Evolutionary conservation across 2,888 invertebrate species (phyloP), one percentile per base, ranked within the genome.

Genomic region (Aethes cnicana): DNA sequence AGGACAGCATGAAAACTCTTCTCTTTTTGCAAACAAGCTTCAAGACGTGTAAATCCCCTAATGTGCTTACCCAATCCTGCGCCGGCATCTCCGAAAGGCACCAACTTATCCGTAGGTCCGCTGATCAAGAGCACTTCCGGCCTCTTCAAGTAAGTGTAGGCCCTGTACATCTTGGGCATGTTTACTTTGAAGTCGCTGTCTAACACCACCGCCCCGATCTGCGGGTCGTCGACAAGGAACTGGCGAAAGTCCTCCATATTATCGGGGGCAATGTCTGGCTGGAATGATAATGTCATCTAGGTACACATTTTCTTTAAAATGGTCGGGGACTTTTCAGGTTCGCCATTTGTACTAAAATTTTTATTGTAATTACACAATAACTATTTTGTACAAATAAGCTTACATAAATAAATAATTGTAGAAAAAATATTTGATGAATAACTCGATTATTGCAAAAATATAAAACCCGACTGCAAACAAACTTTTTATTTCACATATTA

Each of bases 121-220:
- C 74, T 77, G 1, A 92, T 57, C 62, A 87, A 92, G 11, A 89
- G 46, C 1, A 92, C 91, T 7, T 92, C 91, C 0, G 85, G 77
- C 32, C 89, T 76, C 46, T 65, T 66, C 14, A 92, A 67, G 57
- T 91, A 91, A 0, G 84, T 74, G 4, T 80, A 62, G 0, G 91
- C 89, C 65, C 79, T 86, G 59, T 90, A 84, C 30, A 92, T 43
- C 66, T 91, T 91, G 0, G 86, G 70, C 56, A 91, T 77, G 59
- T 89, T 91, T 4, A 89, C 67, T 60, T 80, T 83, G 33, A 85
- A 72, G 58, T 91, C 91, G 32, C 90, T 81, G 64, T 92, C 92
- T 12, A 91, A 71, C 1, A 92, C 81, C n/a, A 92, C 91, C 0
- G 92, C 92, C 9, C 91, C 91, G 0, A 92, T 78, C 16, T 86